phyloP scores from a whole-genome alignment of 2,113 vertebrate genomes.

The Phocoena sinus region DNA sequence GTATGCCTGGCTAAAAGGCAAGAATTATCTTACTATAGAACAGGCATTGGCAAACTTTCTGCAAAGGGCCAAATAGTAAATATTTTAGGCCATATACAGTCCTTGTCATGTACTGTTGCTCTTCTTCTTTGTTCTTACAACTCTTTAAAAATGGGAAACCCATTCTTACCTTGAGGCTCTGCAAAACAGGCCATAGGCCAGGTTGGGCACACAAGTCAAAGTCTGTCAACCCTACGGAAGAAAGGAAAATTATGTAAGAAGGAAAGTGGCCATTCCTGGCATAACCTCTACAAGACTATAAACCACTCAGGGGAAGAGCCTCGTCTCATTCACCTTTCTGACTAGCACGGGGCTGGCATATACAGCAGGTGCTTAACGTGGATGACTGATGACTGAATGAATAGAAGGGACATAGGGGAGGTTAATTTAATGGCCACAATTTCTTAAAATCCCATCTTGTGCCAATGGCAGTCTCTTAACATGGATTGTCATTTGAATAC shows the following conservation, averaged over 20 bases:
- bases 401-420: neutral
- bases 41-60: neutral
- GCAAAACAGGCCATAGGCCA: neutral
- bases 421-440: neutral
- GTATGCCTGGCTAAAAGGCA: neutral
- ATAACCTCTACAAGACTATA: neutral
- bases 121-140: neutral
- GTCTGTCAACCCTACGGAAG: neutral
- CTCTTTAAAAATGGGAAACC: neutral
- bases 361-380: neutral
- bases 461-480: neutral
- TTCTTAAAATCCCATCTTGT: neutral
- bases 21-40: neutral
- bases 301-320: neutral
- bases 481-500: neutral
- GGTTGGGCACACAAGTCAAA: accelerated
- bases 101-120: neutral
- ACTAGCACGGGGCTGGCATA: neutral
- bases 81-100: neutral
- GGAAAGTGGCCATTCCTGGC: neutral
- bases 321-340: neutral
- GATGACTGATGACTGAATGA: neutral
- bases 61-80: neutral
- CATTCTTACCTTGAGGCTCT: neutral
- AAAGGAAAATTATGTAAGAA: neutral